These are phyloP conservation scores for Drosophila recens DNA, from an alignment of 2,888 invertebrate species.

Conservation along the genomic window DNA sequence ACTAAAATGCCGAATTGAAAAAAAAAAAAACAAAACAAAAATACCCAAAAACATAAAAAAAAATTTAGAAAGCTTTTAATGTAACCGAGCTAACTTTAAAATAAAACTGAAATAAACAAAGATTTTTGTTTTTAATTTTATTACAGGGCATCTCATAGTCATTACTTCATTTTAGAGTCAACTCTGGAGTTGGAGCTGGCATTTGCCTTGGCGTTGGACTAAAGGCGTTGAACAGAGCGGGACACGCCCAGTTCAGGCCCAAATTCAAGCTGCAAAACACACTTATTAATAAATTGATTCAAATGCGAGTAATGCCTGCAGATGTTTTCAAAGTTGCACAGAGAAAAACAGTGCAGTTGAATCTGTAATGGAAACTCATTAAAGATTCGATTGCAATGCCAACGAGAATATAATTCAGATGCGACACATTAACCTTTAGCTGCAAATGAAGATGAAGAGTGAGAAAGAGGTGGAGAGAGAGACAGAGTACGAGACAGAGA, in stretches of 20 bases:
- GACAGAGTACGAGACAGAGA: not conserved
- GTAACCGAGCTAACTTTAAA: too few relatives aligned
- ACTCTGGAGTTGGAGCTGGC: constrained; percentile 68
- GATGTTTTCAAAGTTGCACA: constrained; percentile 36
- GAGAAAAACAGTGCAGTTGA: constrained; percentile 22
- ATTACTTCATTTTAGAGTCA: too few relatives aligned
- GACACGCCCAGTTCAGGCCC: constrained; percentile 62
- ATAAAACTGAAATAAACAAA: too few relatives aligned
- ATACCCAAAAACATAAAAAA: too few relatives aligned
- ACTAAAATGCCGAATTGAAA: not conserved
- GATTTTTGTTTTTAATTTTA: too few relatives aligned
- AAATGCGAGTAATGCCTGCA: constrained; percentile 20
- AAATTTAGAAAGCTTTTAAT: too few relatives aligned
- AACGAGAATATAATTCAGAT: constrained; percentile 68
- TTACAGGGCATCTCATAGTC: constrained; percentile 23
- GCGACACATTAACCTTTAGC: constrained; percentile 74
- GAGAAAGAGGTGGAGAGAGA: not conserved
- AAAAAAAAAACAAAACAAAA: too few relatives aligned
- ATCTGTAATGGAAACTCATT: constrained; percentile 63
- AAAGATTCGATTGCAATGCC: constrained; percentile 63
- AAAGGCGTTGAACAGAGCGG: constrained; percentile 42
- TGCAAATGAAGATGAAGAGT: constrained; percentile 4
- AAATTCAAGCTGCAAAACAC: constrained; percentile 24
- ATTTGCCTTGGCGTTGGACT: constrained; percentile 72
- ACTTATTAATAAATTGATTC: constrained; percentile 53